A percentile compares a stretch with the other conserved stretches of the same genome.
These are phyloP conservation scores for Eupristina koningsbergeri DNA, from an alignment of 1,140 invertebrate species.

Conservation along the genomic window DNA sequence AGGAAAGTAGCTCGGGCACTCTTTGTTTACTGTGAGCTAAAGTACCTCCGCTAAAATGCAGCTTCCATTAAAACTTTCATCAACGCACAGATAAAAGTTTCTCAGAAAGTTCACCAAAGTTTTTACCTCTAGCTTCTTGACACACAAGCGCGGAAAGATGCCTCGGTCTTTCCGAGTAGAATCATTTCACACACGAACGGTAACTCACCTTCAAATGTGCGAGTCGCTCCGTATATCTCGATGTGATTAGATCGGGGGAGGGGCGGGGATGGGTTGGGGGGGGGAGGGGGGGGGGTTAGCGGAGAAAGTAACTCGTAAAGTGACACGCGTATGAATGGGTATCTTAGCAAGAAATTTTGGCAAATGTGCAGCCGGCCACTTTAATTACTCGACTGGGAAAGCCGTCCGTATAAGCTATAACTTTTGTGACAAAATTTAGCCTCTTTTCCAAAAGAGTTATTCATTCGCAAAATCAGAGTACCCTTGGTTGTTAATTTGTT, in stretches of 20 bases:
- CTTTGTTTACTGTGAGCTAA: background rate
- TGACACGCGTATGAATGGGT: background rate
- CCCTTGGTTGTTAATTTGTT: background rate
- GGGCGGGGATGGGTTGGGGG: too few relatives aligned
- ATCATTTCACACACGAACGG: background rate
- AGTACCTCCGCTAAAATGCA: background rate
- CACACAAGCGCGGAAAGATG: background rate
- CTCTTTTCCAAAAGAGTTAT: background rate
- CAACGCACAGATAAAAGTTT: background rate
- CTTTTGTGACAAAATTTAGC: slow-evolving; percentile 1
- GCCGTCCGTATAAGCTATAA: background rate
- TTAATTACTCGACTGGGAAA: slow-evolving; percentile 13
- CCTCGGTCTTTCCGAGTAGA: background rate
- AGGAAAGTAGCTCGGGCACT: background rate
- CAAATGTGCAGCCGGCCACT: slow-evolving; percentile 61
- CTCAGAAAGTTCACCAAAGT: background rate
- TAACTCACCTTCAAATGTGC: too few relatives aligned
- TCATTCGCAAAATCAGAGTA: background rate
- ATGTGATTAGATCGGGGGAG: too few relatives aligned
- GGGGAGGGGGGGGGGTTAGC: too few relatives aligned
- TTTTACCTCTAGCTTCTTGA: background rate
- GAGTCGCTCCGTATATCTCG: too few relatives aligned
- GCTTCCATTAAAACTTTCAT: background rate
- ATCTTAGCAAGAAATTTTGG: slow-evolving; percentile 53
- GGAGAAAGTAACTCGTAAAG: background rate